phyloP scores from a whole-genome alignment of 2,888 invertebrate species.

The Latheticus oryzae region DNA sequence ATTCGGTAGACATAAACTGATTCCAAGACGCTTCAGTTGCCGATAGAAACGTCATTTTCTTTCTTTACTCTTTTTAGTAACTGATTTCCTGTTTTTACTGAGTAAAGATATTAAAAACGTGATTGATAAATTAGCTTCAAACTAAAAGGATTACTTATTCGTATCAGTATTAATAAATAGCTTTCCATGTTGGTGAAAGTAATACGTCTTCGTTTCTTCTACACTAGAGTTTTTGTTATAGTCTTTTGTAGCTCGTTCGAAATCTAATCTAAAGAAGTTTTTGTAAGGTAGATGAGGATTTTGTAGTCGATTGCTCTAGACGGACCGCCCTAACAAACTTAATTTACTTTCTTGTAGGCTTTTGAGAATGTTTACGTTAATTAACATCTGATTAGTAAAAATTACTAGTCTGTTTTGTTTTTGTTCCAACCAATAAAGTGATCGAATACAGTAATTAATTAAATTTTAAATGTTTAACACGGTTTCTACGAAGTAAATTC shows the following conservation, averaged over 20 bases:
- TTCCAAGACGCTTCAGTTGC: constrained; percentile 25
- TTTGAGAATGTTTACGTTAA: constrained; percentile 52
- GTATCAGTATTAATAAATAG: constrained; percentile 26
- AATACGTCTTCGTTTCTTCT: constrained; percentile 28
- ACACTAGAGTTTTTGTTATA: constrained; percentile 16
- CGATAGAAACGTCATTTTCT: constrained; percentile 15
- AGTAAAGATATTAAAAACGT: not conserved
- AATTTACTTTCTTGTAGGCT: constrained; percentile 51
- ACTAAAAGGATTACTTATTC: constrained; percentile 26
- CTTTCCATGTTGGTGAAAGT: constrained; percentile 16
- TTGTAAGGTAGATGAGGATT: constrained; percentile 49
- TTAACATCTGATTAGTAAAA: constrained; percentile 59
- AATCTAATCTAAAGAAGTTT: constrained; percentile 46
- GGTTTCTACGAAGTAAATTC: constrained; percentile 13
- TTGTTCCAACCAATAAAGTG: constrained; percentile 45
- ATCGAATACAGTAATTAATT: constrained; percentile 51
- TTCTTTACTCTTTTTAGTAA: not conserved
- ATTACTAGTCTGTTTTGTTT: constrained; percentile 52
- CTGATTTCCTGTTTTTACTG: not conserved
- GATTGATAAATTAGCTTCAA: constrained; percentile 25
- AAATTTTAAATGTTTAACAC: constrained; percentile 44
- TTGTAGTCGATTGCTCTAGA: constrained; percentile 50
- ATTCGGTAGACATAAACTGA: constrained; percentile 34
- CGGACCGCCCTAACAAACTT: constrained; percentile 52
- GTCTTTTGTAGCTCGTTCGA: constrained; percentile 35